Conservation (phyloP, 2,797 vertebrate species). For the Botia almorhae region DNA sequence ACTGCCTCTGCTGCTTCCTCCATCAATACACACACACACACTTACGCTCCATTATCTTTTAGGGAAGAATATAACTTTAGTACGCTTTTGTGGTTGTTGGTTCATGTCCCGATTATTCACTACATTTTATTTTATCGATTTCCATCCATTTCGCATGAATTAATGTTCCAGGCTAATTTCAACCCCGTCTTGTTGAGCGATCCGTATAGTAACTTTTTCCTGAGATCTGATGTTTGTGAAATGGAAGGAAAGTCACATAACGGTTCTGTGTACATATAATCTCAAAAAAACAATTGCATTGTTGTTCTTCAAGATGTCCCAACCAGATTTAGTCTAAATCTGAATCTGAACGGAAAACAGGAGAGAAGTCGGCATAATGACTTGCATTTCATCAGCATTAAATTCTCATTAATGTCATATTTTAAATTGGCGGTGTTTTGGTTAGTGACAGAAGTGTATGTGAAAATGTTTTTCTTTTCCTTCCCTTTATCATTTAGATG, state of each 20-base stretch:
- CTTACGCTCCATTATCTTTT: conserved; percentile 22
- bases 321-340: not conserved
- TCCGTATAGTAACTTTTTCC: not conserved
- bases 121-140: not conserved
- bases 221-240: conserved; percentile 4
- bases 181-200: not conserved
- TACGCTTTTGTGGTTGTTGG: not conserved
- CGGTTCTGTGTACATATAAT: not conserved
- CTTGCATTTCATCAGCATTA: conserved; percentile 9
- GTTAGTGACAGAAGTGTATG: not conserved
- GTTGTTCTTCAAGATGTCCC: not conserved
- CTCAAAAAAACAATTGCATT: not conserved
- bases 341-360: conserved; percentile 1
- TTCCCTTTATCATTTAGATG: conserved; percentile 73
- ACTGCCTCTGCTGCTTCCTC: conserved; percentile 59
- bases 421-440: not conserved
- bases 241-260: conserved; percentile 21
- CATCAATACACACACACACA: conserved; percentile 47
- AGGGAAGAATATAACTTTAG: not conserved
- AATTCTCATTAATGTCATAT: conserved; percentile 13
- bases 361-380: not conserved
- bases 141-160: not conserved
- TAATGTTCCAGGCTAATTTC: not conserved
- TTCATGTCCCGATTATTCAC: not conserved
- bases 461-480: conserved; percentile 31